Conservation (phyloP, 1,140 invertebrate genomes). For the Reticulitermes speratus region DNA sequence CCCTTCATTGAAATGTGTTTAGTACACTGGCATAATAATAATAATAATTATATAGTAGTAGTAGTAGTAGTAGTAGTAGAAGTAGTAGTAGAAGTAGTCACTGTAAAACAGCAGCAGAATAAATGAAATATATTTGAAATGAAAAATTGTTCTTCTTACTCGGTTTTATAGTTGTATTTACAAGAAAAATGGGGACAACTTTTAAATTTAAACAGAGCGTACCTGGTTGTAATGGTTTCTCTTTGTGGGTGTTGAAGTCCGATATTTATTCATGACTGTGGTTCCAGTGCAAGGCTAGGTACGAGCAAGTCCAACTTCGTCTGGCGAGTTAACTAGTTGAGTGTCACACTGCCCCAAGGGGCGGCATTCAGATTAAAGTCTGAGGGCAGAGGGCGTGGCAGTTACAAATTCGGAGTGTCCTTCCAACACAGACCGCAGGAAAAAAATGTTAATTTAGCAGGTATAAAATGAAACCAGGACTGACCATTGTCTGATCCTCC, state of each 20-base stretch:
- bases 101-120: no score
- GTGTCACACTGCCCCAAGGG: background rate
- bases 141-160: no score
- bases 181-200: no score
- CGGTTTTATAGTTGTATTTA: no score
- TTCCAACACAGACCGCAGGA: background rate
- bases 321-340: background rate
- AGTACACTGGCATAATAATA: no score
- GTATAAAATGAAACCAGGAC: no score
- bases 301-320: no score
- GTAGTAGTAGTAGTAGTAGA: no score
- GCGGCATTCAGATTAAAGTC: background rate
- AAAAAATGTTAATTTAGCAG: no score
- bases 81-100: background rate
- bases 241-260: background rate
- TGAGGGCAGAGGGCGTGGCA: background rate
- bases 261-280: background rate
- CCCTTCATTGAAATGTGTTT: background rate
- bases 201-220: background rate
- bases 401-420: background rate
- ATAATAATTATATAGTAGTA: background rate
- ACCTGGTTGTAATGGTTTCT: slow-evolving; percentile 1
- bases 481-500: no score
- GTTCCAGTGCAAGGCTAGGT: background rate
- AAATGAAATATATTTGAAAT: no score